Base-by-base conservation (phyloP, 2,797 vertebrate genomes). In the Sebastes oblongus region DNA sequence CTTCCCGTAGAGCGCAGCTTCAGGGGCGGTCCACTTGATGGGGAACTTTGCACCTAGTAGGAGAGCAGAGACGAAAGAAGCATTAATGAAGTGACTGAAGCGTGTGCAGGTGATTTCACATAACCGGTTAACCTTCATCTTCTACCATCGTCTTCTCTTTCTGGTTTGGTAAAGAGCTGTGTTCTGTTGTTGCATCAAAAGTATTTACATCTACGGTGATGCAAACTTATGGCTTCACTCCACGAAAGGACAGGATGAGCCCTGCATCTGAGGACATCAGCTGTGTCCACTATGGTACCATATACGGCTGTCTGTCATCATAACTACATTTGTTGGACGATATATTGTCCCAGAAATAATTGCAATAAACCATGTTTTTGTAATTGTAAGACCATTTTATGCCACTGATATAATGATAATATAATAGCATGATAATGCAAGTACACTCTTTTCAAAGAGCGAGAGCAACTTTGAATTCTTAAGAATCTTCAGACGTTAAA, bases 11-110 rank as follows among this genome's bases (percentile, higher is more conserved):
- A 99, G 93, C 0, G 98, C 98, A 0, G 98, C 98, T 93, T 99
- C 98, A 0, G 98, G 98, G 0, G 98, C 98, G 0, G 98, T 99
- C 98, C 98, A 99, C 92, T 99, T 99, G 66, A 99, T 99, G 88
- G 98, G 98, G 85, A 99, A 99, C 92, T 99, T 99, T 29, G 98
- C 98, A 90, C 98, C 98, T 99, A 36, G 75, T 4, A 20, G 69
- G 14, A 46, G 22, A 75, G 16, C 11, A 71, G 46, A 30, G 30
- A 54, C 0, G 27, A 80, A 24, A 62, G 8, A 4, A 67, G n/a
- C 13, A 11, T 66, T 24, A 55, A 39, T 36, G 34, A 36, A 36
- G 34, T 36, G 34, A 36, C 34, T 36, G 34, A 12, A 36, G 34
- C 34, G 34, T 36, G 34, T 36, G 7, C 46, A 50, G 46, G 46